These are phyloP conservation scores for Lagodon rhomboides DNA, from an alignment of 2,797 vertebrate species.

Conservation along the genomic window DNA sequence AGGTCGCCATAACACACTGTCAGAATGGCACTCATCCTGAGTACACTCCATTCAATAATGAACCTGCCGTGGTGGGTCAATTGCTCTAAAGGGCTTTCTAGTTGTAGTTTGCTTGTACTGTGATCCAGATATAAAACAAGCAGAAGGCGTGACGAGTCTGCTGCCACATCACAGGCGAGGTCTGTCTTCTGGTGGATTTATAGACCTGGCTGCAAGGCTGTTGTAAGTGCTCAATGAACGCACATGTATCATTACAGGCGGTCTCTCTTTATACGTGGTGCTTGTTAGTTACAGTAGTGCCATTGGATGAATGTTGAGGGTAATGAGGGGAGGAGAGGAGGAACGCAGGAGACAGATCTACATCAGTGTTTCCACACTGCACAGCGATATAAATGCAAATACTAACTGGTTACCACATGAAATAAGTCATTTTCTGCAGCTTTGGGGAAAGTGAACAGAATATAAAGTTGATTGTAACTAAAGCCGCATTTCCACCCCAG, in stretches of 20 bases:
- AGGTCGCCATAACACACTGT: conserved; percentile 52
- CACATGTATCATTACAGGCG: not conserved
- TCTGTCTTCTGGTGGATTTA: conserved; percentile 21
- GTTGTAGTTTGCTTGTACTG: conserved; percentile 34
- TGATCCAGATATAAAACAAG: conserved; percentile 32
- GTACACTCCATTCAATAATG: conserved; percentile 60
- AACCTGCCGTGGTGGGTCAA: conserved; percentile 55
- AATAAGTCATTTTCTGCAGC: conserved; percentile 40
- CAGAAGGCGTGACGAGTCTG: conserved; percentile 10
- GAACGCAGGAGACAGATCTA: conserved; percentile 18
- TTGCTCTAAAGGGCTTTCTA: conserved; percentile 61
- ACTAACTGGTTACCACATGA: conserved; percentile 51
- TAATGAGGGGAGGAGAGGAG: conserved; percentile 18
- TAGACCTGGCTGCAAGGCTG: conserved; percentile 13
- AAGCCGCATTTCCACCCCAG: no score
- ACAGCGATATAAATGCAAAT: conserved; percentile 44
- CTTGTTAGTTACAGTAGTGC: conserved; percentile 73
- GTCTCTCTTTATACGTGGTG: conserved; percentile 47
- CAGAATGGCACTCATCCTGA: conserved; percentile 48
- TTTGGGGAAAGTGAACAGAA: conserved; percentile 36
- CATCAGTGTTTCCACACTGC: conserved; percentile 41
- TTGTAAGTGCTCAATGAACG: conserved; percentile 19
- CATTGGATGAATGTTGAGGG: conserved; percentile 49
- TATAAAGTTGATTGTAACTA: conserved; percentile 18
- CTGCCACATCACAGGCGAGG: not conserved